These are phyloP conservation scores for Panopea generosa DNA, from an alignment of 2,888 invertebrate species.

Conservation along the genomic window DNA sequence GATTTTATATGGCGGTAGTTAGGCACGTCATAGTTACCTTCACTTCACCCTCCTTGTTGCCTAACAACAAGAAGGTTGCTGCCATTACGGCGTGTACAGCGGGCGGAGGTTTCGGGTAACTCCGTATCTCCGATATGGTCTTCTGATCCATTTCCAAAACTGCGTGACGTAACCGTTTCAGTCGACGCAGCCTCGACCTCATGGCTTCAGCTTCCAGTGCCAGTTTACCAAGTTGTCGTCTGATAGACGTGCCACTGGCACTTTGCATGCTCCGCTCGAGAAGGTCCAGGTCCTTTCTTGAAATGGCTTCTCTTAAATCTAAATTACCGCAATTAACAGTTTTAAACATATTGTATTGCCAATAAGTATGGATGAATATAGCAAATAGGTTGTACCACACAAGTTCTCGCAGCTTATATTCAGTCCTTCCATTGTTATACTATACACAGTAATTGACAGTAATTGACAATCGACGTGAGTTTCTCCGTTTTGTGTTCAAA, in stretches of 20 bases:
- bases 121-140: slow-evolving; percentile 71
- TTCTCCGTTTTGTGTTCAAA: no score
- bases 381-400: no score
- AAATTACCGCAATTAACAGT: no score
- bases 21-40: no score
- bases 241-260: slow-evolving; percentile 57
- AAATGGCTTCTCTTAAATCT: slow-evolving; percentile 73
- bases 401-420: no score
- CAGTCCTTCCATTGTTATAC: no score
- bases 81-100: slow-evolving; percentile 72
- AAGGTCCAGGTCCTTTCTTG: slow-evolving; percentile 66
- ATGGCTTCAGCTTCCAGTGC: slow-evolving; percentile 57
- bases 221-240: slow-evolving; percentile 47
- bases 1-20: no score
- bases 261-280: slow-evolving; percentile 74
- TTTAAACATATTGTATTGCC: no score
- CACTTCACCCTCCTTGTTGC: slow-evolving; percentile 62
- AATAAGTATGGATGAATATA: no score
- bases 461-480: no score
- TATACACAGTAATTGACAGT: no score
- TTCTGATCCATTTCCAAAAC: slow-evolving; percentile 70
- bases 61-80: slow-evolving; percentile 70
- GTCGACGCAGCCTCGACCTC: slow-evolving; percentile 58
- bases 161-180: slow-evolving; percentile 65
- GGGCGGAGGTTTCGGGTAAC: slow-evolving; percentile 70